Evolutionary conservation across 2,113 vertebrate species (phyloP).

Genomic region (Piprites chloris): DNA sequence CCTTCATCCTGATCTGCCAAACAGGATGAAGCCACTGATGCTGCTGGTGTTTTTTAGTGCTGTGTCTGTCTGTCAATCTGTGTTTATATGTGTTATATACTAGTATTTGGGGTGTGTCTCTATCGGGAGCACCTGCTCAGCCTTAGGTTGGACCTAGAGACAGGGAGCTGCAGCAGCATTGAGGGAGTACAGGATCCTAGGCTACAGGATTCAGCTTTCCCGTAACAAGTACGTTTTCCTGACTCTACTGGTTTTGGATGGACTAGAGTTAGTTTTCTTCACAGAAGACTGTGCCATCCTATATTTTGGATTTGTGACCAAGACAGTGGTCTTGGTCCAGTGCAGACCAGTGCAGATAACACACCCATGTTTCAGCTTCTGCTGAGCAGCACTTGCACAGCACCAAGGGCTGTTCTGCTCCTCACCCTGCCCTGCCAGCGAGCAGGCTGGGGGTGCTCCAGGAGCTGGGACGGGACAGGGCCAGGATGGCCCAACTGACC

Average conservation of each 20-base stretch:
- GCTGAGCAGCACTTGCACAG: neutral
- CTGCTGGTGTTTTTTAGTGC: neutral
- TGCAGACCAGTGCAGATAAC: neutral
- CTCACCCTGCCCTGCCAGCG: neutral
- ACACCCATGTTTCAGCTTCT: neutral
- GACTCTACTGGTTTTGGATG: neutral
- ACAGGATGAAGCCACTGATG: neutral
- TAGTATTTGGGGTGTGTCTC: accelerated
- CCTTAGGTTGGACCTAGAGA: neutral
- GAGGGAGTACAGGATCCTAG: neutral
- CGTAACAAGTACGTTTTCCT: neutral
- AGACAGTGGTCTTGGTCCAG: too few species aligned
- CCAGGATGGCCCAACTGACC: neutral
- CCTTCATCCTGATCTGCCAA: neutral
- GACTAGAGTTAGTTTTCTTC: neutral
- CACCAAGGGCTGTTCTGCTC: neutral
- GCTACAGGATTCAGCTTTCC: neutral
- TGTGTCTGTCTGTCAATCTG: neutral
- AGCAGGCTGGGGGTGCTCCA: neutral
- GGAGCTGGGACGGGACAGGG: neutral
- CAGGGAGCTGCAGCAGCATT: neutral
- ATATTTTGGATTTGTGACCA: neutral
- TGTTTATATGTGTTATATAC: neutral
- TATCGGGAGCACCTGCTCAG: neutral
- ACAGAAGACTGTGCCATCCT: neutral